Evolutionary conservation across 2,797 vertebrate genomes (phyloP), one percentile per base, ranked within the genome.

Genomic region (Enteromius paludinosus): DNA sequence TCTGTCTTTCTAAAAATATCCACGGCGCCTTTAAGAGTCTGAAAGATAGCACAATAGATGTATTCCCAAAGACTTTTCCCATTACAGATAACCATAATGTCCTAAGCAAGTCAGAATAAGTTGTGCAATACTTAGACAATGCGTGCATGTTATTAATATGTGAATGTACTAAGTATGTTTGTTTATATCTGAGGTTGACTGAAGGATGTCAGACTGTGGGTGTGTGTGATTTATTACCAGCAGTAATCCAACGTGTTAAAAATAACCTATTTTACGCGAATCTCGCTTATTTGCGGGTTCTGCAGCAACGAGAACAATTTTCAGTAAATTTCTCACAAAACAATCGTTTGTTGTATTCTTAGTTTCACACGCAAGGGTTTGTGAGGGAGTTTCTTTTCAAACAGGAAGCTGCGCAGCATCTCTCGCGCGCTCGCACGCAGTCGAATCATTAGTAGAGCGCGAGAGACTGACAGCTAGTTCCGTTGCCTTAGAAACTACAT

Each of bases 371-470:
- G 9, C 72, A 23, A 69, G 71, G 10, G 14, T 49, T 49, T 54
- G 38, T 70, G 41, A 77, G 64, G 86, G 79, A 61, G 84, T 86
- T 86, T 86, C 74, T 83, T 73, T 65, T 78, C 5, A 65, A 82
- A 83, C 88, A 74, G 88, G 88, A 89, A 89, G 85, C 77, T 38
- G 56, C 47, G 79, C 70, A 72, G 86, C 83, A 69, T 69, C 28
- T 52, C 78, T 78, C 69, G 52, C 68, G 52, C 62, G 54, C 68
- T 41, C 62, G 28, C 62, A 81, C 1, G 79, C 69, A 10, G 25
- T 33, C 79, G 28, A 64, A 47, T 61, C 72, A 14, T 80, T 59
- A 43, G 33, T n/a, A 14, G 54, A 30, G 15, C 66, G 35, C 65
- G 38, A 2, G 65, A 28, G 43, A 70, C 47, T 28, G 23, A 64